Conservation (phyloP, 2,888 invertebrate species). For the Macrophya alboannulata region DNA sequence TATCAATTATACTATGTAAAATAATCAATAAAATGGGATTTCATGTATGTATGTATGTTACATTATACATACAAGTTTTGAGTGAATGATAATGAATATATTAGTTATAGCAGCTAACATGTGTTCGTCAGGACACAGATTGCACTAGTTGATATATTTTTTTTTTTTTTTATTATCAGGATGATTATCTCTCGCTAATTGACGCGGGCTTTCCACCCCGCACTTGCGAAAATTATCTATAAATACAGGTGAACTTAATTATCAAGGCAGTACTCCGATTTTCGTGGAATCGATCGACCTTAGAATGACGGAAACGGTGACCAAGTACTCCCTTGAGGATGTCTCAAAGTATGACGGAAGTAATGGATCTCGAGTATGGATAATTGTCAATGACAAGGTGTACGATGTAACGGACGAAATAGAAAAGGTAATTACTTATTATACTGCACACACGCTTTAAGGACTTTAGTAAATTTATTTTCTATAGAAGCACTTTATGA, state of each 20-base stretch:
- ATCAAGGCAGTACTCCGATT: background rate
- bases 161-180: background rate
- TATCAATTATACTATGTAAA: background rate
- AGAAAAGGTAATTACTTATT: constrained; percentile 81
- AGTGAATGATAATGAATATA: no score
- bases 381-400: constrained; percentile 85
- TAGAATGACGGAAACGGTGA: constrained; percentile 51
- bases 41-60: no score
- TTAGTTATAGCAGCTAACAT: background rate
- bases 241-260: background rate
- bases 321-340: constrained; percentile 81
- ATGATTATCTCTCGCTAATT: background rate
- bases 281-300: background rate
- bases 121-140: background rate
- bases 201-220: background rate
- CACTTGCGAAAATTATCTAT: constrained; percentile 1
- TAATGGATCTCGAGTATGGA: constrained; percentile 83
- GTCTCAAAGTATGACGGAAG: constrained; percentile 84
- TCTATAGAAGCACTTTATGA: background rate
- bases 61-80: no score
- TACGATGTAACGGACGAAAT: constrained; percentile 87
- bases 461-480: background rate
- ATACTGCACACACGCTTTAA: background rate
- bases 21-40: background rate
- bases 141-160: background rate